Evolutionary conservation across 37 sponge, comb jelly and placozoan species (phyloP), one percentile per base, ranked within the genome.

Genomic region (Crambe crambe): DNA sequence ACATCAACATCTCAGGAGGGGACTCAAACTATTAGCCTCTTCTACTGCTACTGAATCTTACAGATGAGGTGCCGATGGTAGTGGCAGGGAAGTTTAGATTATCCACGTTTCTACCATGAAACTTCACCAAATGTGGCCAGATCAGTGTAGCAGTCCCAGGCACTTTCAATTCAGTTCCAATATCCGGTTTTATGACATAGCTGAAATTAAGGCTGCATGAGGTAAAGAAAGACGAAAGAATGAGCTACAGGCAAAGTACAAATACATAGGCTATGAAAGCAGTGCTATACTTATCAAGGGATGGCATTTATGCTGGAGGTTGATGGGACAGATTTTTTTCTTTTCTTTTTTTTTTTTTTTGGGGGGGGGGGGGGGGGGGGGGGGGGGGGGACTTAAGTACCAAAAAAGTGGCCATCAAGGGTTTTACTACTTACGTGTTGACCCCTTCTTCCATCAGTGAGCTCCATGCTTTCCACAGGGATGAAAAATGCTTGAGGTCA

Each of bases 41-140:
- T 29, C 12, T 23, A 61, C 63, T 61, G 6, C 63, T 20, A 23
- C 63, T 29, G 30, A 23, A 61, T 30, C 90, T 80, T 66, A 91
- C 91, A 8, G 86, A 72, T n/a, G 76, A 29, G 60, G 81, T 91
- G 34, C 91, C 91, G 70, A 91, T 71, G 40, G 71, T 61, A 15
- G 91, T 91, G 23, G 80, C 35, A 3, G 90, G 82, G 42, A 90
- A 82, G 0, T 51, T 54, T 6, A 65, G 38, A 58, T 58, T 12
- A 26, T 58, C 59, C 66, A 65, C 25, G 51, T 47, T 47, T 47
- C 51, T 12, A 15, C 12, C 51, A 47, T 15, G 10, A 47, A 15
- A 15, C 3, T 27, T 21, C 35, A 68, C 37, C n/a, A 86, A 62
- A 25, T 5, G 18, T 26, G 91, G 91, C 91, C 91, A 91, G 0